Base-by-base conservation (phyloP, 2,113 vertebrate species). In the Corythaixoides concolor region DNA sequence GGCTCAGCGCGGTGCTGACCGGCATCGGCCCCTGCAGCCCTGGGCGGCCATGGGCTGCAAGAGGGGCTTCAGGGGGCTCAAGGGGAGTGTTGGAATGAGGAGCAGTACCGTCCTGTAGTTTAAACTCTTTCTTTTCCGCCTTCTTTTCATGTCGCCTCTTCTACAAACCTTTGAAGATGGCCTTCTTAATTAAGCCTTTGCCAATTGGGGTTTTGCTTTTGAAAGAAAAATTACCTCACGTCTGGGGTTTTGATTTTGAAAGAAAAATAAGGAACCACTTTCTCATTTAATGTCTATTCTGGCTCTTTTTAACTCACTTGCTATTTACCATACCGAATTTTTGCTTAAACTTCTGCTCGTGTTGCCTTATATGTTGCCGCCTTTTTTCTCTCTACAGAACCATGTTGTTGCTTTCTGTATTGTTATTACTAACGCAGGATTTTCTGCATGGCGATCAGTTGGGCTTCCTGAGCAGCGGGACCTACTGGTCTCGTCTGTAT, bases 171-270 rank as follows among this genome's bases (percentile, higher is more conserved):
- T 88, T 66, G 35, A 95, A 88, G 90, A 74, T 75, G 56, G 62
- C 45, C 52, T 60, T 70, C 53, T 56, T 95, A 88, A 85, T 90
- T 88, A 90, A 85, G 79, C 45, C 62, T 94, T 94, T 95, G 55
- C 86, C 70, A 79, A 4, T 3, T 83, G 47, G 73, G 74, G 24
- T 41, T 95, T 93, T 89, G 52, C 47, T 73, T 90, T 81, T 69
- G 82, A 92, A 85, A 78, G 59, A 92, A 94, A 92, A 81, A 88
- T 52, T 53, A 18, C 56, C 86, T 78, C 75, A 15, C 62, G 47
- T 93, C 33, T 85, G 30, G 63, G 73, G 15, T 13, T 89, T 92
- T 87, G 64, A 43, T 49, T 91, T 83, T 62, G 41, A 82, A 88
- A 82, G 79, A 90, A 78, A 82, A 90, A 53, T 56, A 94, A 82